A percentile compares a stretch with the other conserved stretches of the same genome.
Conservation (phyloP, 2,113 vertebrate species). For the Trochalopteron elliotii region DNA sequence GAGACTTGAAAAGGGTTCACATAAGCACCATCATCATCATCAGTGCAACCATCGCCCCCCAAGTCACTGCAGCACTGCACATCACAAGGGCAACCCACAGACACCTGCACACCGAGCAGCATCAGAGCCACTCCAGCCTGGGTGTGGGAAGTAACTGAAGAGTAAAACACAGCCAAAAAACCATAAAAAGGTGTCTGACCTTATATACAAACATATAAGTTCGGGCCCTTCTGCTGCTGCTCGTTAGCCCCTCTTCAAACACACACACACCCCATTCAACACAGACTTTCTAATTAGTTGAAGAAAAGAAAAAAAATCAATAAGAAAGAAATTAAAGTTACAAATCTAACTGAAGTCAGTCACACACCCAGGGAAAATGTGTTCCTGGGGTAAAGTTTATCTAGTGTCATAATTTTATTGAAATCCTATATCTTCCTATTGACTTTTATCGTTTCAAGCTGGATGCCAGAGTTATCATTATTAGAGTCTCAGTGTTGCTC, state of each 20-base stretch:
- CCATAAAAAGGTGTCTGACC: background rate
- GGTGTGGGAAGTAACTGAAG: background rate
- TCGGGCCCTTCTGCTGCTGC: background rate
- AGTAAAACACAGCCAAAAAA: background rate
- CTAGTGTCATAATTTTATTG: constrained; percentile 81
- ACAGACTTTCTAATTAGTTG: constrained; percentile 63
- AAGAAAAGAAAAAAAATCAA: constrained; percentile 70
- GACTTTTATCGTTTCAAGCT: constrained; percentile 76
- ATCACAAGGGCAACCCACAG: background rate
- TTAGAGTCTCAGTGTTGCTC: constrained; percentile 26
- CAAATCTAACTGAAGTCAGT: constrained; percentile 77
- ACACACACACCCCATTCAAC: background rate
- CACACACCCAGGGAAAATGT: constrained; percentile 70
- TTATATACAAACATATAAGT: background rate
- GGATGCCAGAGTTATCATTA: constrained; percentile 67
- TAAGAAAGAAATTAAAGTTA: constrained; percentile 82
- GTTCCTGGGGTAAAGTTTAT: constrained; percentile 78
- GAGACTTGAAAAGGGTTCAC: background rate
- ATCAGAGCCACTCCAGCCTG: background rate
- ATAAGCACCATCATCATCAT: background rate
- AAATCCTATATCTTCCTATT: constrained; percentile 81
- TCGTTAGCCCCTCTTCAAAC: background rate
- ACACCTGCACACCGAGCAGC: rapidly evolving
- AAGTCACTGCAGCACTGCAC: background rate
- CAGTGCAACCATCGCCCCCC: background rate